These are phyloP conservation scores for Falco novaeseelandiae DNA, from an alignment of 2,797 vertebrate genomes.

Conservation along the genomic window DNA sequence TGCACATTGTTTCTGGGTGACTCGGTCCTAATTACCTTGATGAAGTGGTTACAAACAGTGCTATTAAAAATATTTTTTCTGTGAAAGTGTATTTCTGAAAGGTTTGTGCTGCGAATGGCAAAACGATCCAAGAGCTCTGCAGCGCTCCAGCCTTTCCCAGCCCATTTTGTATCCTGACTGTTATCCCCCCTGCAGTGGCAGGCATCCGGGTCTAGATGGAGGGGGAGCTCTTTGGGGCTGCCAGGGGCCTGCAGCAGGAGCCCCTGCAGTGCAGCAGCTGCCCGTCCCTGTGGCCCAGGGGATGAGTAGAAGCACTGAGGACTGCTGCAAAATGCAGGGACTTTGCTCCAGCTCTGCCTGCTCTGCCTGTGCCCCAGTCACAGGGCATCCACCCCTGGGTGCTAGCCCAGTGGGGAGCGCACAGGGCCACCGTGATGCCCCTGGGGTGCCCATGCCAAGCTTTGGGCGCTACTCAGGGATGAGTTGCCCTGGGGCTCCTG, in stretches of 20 bases:
- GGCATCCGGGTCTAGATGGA: neutral
- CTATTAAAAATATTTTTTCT: slow-evolving; percentile 55
- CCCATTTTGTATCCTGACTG: neutral
- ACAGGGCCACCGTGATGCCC: fast-evolving
- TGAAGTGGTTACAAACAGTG: slow-evolving; percentile 68
- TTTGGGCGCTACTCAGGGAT: neutral
- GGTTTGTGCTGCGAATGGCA: slow-evolving; percentile 39
- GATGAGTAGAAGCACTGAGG: neutral
- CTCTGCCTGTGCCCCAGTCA: fast-evolving
- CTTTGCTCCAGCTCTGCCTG: neutral
- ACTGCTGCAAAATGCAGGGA: neutral
- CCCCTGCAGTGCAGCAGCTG: fast-evolving
- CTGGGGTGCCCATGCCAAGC: neutral
- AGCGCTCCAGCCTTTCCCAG: neutral
- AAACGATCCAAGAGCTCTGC: slow-evolving; percentile 22
- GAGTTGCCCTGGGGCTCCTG: neutral
- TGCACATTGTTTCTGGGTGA: slow-evolving; percentile 71
- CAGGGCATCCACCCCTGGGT: neutral
- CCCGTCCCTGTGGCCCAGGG: fast-evolving
- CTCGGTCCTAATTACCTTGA: slow-evolving; percentile 73
- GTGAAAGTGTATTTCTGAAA: slow-evolving; percentile 43
- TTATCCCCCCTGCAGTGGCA: neutral
- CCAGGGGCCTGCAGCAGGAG: neutral
- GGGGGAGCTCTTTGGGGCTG: neutral
- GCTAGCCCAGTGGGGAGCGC: neutral